Conservation (phyloP, 2,113 vertebrate species). For the Corapipo altera region DNA sequence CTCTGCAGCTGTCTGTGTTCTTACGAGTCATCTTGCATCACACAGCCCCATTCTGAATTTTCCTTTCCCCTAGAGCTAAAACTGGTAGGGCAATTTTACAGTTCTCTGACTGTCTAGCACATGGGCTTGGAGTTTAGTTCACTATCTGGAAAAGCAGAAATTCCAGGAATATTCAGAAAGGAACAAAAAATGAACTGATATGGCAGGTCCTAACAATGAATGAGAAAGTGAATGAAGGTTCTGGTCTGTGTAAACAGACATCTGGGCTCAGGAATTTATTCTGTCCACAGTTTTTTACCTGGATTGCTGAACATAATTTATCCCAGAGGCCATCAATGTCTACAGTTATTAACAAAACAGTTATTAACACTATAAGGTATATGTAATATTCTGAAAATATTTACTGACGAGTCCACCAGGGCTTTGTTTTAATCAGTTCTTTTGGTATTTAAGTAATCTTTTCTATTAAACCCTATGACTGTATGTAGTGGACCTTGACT, state of each 20-base stretch:
- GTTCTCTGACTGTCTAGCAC: background rate
- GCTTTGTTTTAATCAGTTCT: constrained; percentile 12
- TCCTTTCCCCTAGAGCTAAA: background rate
- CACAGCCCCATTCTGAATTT: background rate
- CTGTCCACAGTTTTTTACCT: background rate
- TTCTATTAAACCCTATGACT: background rate
- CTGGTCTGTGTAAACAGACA: background rate
- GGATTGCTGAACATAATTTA: background rate
- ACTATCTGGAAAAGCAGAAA: background rate
- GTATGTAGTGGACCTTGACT: background rate
- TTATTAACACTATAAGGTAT: background rate
- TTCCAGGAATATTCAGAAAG: background rate
- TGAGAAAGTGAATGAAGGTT: background rate
- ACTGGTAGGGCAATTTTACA: background rate
- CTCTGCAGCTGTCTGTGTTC: background rate
- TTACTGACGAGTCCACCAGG: background rate
- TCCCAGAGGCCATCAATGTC: background rate
- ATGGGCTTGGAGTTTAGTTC: background rate
- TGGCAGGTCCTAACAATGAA: background rate
- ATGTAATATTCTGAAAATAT: background rate
- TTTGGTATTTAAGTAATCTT: constrained; percentile 5
- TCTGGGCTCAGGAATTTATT: background rate
- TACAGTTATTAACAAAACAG: background rate
- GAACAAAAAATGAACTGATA: background rate
- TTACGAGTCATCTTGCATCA: background rate